Percentiles rank a stretch among this genome's conserved stretches.
Conservation (phyloP, 2,797 vertebrate genomes). For the Notolabrus celidotus region DNA sequence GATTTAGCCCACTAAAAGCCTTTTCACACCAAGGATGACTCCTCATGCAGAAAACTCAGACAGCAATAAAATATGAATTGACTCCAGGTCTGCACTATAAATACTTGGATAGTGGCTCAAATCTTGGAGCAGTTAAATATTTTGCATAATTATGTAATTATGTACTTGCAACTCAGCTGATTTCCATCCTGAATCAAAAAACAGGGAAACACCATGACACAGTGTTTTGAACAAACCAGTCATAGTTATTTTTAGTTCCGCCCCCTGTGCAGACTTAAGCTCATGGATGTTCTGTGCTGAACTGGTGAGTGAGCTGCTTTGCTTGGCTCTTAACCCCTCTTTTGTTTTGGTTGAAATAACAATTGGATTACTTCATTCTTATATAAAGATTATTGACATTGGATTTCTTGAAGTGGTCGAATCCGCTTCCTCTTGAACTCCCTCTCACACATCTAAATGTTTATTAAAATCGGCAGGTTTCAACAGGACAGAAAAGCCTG, state of each 20-base stretch:
- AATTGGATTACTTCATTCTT: conserved; percentile 4
- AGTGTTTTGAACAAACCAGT: conserved; percentile 50
- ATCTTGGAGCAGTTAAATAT: conserved; percentile 29
- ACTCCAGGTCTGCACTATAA: conserved; percentile 44
- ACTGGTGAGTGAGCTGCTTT: conserved; percentile 54
- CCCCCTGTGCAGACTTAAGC: conserved; percentile 43
- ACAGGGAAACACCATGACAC: conserved; percentile 35
- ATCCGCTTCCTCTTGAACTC: neutral
- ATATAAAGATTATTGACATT: conserved; percentile 5
- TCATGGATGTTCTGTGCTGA: conserved; percentile 50
- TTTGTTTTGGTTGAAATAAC: conserved; percentile 33
- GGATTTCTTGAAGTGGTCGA: neutral
- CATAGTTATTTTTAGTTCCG: conserved; percentile 63
- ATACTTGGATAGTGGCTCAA: conserved; percentile 36
- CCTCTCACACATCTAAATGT: neutral
- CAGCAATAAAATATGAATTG: conserved; percentile 49
- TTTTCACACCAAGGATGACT: conserved; percentile 44
- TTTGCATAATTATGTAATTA: conserved; percentile 39
- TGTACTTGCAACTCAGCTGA: conserved; percentile 34
- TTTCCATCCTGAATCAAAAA: conserved; percentile 17
- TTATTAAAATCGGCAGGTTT: conserved; percentile 9
- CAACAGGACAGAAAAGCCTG: conserved; percentile 7
- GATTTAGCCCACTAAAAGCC: conserved; percentile 40
- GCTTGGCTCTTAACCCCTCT: conserved; percentile 19
- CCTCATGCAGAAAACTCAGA: conserved; percentile 53